These are phyloP conservation scores for Drosophila tani DNA, from an alignment of 1,140 invertebrate species.

Conservation along the genomic window DNA sequence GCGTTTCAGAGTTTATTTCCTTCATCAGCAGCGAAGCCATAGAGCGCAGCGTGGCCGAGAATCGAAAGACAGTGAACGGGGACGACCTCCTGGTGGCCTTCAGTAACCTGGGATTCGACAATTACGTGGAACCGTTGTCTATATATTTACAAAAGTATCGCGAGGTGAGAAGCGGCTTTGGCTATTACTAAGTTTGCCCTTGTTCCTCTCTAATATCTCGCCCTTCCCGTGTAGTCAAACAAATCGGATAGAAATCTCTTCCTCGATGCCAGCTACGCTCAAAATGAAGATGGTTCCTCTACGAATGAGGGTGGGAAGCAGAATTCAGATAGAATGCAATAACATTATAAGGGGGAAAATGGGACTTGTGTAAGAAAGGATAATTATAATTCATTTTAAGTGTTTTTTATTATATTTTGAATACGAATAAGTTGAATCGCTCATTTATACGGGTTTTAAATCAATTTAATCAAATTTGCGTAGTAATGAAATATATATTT, in stretches of 20 bases:
- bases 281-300: conserved; percentile 51
- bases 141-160: conserved; percentile 98
- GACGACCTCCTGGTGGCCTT: conserved; percentile 99
- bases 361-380: background rate
- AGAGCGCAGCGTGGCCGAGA: conserved; percentile 98
- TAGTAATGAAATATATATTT: no score
- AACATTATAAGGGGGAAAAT: background rate
- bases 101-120: conserved; percentile 98
- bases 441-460: background rate
- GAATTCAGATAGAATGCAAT: background rate
- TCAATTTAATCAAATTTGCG: background rate
- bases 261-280: conserved; percentile 57
- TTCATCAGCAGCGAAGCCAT: conserved; percentile 99
- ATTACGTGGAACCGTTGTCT: conserved; percentile 98
- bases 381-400: conserved; percentile 1
- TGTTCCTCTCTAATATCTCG: background rate
- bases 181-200: background rate
- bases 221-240: conserved; percentile 64
- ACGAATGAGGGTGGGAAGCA: conserved; percentile 33
- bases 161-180: conserved; percentile 86
- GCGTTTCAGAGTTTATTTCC: conserved; percentile 99
- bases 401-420: conserved; percentile 9
- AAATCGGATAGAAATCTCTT: conserved; percentile 83
- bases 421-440: background rate
- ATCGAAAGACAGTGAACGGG: conserved; percentile 99